Evolutionary conservation across 2,888 invertebrate genomes (phyloP).

Genomic region (Neoitamus cyanurus): DNA sequence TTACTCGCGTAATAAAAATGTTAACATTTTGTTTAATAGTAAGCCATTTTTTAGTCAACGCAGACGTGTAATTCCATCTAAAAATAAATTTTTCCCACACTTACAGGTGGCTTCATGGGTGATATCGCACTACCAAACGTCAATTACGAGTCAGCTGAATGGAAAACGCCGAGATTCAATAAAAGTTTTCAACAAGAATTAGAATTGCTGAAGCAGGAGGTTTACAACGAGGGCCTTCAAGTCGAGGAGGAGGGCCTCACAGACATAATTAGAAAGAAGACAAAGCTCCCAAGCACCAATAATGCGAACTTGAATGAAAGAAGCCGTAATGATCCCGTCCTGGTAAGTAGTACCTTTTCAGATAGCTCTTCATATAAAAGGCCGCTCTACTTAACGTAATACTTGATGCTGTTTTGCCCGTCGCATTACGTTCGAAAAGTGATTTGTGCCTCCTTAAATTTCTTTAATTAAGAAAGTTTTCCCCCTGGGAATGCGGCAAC

Average conservation of each 20-base stretch:
- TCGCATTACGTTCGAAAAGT: neutral
- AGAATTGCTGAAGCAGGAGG: constrained; percentile 85
- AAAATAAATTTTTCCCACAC: constrained; percentile 54
- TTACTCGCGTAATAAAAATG: too few species aligned
- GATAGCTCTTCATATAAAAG: neutral
- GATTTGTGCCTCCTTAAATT: constrained; percentile 14
- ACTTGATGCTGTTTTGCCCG: neutral
- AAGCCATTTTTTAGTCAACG: too few species aligned
- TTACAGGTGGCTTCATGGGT: constrained; percentile 83
- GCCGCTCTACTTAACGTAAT: neutral
- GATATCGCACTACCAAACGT: constrained; percentile 83
- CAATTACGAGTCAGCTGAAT: constrained; percentile 67
- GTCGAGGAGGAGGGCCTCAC: constrained; percentile 86
- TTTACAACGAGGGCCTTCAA: constrained; percentile 82
- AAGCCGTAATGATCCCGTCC: constrained; percentile 57
- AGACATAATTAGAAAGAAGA: constrained; percentile 77
- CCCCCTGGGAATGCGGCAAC: neutral
- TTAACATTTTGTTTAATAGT: too few species aligned
- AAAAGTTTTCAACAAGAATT: constrained; percentile 80
- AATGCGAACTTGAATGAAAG: constrained; percentile 67
- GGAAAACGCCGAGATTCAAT: constrained; percentile 70
- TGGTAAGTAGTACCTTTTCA: constrained; percentile 56
- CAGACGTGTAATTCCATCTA: constrained; percentile 11
- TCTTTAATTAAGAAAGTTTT: constrained; percentile 35
- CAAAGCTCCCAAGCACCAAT: constrained; percentile 72